Base-by-base conservation (phyloP, 2,113 vertebrate species). In the Trichechus manatus region DNA sequence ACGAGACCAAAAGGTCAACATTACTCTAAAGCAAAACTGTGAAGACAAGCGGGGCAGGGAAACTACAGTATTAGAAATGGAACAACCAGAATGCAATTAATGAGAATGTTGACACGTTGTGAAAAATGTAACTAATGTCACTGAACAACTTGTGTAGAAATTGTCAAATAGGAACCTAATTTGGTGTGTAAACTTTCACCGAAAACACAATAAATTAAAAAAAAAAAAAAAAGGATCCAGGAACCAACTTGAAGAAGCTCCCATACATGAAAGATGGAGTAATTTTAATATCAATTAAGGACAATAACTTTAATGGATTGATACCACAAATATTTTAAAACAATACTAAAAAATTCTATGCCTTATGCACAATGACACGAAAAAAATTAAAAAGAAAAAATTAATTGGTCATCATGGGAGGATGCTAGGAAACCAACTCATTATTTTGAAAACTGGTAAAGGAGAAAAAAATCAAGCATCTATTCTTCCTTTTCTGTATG, bases 401-500 rank as follows among this genome's bases (percentile, higher is more conserved):
- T 33, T 70, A 80, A 84, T 25, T 74, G 44, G 17, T 84, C 39
- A 92, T 83, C 23, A 53, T 53, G 5, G 61, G 4, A 89, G 17
- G 42, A 94, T 75, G 31, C 47, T 10, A 47, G 47, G 47, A 47
- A 47, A 47, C 47, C 47, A 47, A 47, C 47, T 47, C 47, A 47
- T 47, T 47, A 47, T 47, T 47, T 47, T 47, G 47, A 47, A 47
- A 47, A 47, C 47, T 47, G 47, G 7, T 31, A 36, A 89, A 39
- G 82, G 36, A 44, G 56, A 92, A 75, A 74, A 74, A 83, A 95
- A 86, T n/a, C 27, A 89, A 75, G 29, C 25, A 95, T 87, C 95
- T 88, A 15, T 82, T 72, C 9, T 92, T 82, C 59, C 6, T 91
- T 86, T 85, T 81, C 70, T 96, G 63, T 50, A 68, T 53, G 44